A percentile compares a stretch with the other conserved stretches of the same genome.
These are phyloP conservation scores for Orthosia cruda DNA, from an alignment of 2,888 invertebrate genomes.

Conservation along the genomic window DNA sequence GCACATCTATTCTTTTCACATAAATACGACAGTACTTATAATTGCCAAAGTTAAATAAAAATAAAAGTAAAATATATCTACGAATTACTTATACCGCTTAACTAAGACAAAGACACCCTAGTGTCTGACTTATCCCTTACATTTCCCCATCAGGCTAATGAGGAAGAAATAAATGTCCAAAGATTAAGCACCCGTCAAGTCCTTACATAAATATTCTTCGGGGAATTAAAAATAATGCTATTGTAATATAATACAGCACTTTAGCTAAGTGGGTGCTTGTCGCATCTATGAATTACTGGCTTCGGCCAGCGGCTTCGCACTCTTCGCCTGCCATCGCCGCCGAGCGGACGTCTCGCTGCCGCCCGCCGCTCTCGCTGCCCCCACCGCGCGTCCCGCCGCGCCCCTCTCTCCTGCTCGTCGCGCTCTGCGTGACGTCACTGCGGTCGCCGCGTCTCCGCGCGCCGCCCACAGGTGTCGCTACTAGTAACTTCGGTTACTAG, in stretches of 20 bases:
- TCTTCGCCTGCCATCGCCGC: too few relatives aligned
- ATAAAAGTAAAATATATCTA: constrained; percentile 1
- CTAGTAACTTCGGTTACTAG: too few relatives aligned
- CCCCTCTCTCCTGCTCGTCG: too few relatives aligned
- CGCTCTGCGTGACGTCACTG: too few relatives aligned
- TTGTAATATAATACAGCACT: constrained; percentile 60
- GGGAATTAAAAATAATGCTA: constrained; percentile 46
- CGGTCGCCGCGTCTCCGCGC: too few relatives aligned
- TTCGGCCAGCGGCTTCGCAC: too few relatives aligned
- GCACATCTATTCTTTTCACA: too few relatives aligned
- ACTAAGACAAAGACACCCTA: constrained; percentile 14
- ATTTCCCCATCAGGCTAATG: constrained; percentile 46
- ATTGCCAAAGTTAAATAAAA: background rate
- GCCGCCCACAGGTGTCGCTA: too few relatives aligned
- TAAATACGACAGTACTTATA: too few relatives aligned
- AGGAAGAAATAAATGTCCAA: constrained; percentile 50
- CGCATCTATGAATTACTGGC: constrained; percentile 22
- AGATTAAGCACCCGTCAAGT: constrained; percentile 48
- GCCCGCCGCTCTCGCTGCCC: too few relatives aligned
- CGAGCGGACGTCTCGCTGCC: too few relatives aligned
- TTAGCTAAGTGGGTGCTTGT: constrained; percentile 40
- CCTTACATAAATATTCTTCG: constrained; percentile 50
- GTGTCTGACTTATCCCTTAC: constrained; percentile 31
- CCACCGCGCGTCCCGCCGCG: too few relatives aligned
- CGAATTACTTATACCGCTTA: constrained; percentile 7